Evolutionary conservation across 1,140 invertebrate genomes (phyloP).

Genomic region (Halyomorpha halys): DNA sequence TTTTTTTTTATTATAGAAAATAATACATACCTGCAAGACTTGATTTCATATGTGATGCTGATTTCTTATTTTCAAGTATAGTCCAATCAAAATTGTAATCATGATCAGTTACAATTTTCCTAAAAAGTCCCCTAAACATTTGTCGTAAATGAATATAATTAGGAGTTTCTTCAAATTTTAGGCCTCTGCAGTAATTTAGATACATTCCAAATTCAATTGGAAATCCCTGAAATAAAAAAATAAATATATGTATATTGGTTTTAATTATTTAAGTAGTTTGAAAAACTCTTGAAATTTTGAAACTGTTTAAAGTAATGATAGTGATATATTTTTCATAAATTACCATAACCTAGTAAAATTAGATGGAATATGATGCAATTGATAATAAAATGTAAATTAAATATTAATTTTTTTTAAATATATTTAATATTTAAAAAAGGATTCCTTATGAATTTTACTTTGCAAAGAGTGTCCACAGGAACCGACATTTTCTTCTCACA

Average conservation of each 20-base stretch:
- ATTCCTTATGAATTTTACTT: slow-evolving; percentile 42
- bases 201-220: slow-evolving; percentile 98
- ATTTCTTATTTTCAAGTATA: slow-evolving; percentile 55
- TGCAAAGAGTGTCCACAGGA: slow-evolving; percentile 86
- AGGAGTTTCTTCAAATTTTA: slow-evolving; percentile 90
- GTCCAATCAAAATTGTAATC: slow-evolving; percentile 99
- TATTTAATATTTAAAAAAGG: too few relatives aligned
- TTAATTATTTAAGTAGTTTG: too few relatives aligned
- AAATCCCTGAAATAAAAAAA: slow-evolving; percentile 56
- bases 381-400: too few relatives aligned
- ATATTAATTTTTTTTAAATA: too few relatives aligned
- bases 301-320: too few relatives aligned
- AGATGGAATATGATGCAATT: too few relatives aligned
- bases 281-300: too few relatives aligned
- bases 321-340: too few relatives aligned
- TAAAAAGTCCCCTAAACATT: slow-evolving; percentile 95
- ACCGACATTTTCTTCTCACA: slow-evolving; percentile 98
- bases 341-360: too few relatives aligned
- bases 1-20: neutral
- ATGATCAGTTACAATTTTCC: slow-evolving; percentile 97
- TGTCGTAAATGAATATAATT: slow-evolving; percentile 98
- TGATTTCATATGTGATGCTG: neutral
- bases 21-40: neutral
- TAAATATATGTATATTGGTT: slow-evolving; percentile 7
- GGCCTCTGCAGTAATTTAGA: slow-evolving; percentile 90